Percentiles rank a stretch among this genome's conserved stretches.
Evolutionary conservation across 1,140 invertebrate genomes (phyloP).

Genomic region (Euglossa dilemma): DNA sequence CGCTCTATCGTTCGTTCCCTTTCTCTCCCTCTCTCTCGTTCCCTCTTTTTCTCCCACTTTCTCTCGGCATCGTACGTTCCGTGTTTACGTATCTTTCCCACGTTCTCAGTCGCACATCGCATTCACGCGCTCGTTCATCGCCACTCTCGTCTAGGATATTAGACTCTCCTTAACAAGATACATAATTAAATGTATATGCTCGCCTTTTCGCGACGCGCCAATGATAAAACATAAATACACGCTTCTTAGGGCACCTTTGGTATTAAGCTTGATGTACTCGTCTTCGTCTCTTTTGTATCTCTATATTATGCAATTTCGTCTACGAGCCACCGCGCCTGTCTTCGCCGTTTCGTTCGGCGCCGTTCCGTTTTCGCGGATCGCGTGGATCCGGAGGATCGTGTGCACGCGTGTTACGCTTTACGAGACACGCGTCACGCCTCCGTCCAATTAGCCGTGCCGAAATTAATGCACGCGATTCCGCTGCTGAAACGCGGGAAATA

Average conservation of each 20-base stretch:
- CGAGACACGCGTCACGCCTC: not conserved
- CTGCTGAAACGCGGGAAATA: not conserved
- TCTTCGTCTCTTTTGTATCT: conserved; percentile 59
- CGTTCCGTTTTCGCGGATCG: not conserved
- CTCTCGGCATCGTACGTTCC: too few species aligned
- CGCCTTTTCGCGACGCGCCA: conserved; percentile 71
- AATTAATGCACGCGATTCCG: not conserved
- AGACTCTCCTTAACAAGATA: conserved; percentile 78
- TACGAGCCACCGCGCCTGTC: conserved; percentile 39
- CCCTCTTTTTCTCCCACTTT: not conserved
- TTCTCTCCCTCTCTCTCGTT: not conserved
- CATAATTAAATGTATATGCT: conserved; percentile 68
- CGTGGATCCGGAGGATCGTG: not conserved
- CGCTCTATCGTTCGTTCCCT: not conserved
- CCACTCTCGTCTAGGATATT: conserved; percentile 70
- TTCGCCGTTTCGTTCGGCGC: not conserved
- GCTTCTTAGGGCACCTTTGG: conserved; percentile 83
- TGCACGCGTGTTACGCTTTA: not conserved
- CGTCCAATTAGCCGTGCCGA: not conserved
- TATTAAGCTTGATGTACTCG: conserved; percentile 82
- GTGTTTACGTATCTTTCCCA: conserved; percentile 14
- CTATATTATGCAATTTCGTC: conserved; percentile 56
- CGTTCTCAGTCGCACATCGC: conserved; percentile 12
- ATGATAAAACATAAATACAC: conserved; percentile 82
- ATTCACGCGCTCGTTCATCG: conserved; percentile 19